Evolutionary conservation across 2,888 invertebrate genomes (phyloP).

Genomic region (Abrostola tripartita): DNA sequence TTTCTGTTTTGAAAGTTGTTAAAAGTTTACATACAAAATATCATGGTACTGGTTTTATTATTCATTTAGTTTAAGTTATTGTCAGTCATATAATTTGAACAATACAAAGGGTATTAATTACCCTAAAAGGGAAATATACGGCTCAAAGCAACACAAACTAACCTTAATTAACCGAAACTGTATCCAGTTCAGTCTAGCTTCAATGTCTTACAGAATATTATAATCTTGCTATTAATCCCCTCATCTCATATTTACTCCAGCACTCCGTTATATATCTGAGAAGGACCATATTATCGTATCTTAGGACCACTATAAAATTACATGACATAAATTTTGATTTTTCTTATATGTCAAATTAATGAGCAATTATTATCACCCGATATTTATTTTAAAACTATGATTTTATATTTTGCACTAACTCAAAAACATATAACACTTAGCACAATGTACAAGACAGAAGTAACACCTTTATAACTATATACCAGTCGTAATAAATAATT

Average conservation of each 20-base stretch:
- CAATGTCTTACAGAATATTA: background rate
- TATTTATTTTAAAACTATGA: too few species aligned
- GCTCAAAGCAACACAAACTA: background rate
- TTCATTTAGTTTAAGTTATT: background rate
- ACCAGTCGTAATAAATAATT: too few species aligned
- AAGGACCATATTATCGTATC: too few species aligned
- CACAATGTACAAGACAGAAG: too few species aligned
- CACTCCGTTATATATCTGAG: background rate
- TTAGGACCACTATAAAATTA: too few species aligned
- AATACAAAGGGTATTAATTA: background rate
- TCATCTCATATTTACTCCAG: background rate
- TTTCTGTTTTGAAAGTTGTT: too few species aligned
- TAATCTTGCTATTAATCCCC: background rate
- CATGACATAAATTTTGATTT: too few species aligned
- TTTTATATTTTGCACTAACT: too few species aligned
- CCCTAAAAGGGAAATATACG: background rate
- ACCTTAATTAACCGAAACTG: slow-evolving; percentile 1
- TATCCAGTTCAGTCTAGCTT: background rate
- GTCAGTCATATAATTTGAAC: slow-evolving; percentile 1
- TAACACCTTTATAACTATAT: too few species aligned
- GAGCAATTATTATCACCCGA: too few species aligned
- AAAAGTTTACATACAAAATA: background rate
- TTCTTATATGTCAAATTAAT: too few species aligned
- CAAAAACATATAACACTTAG: too few species aligned
- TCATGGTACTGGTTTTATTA: background rate